Conservation (phyloP, 2,797 vertebrate species). For the Lateolabrax maculatus region DNA sequence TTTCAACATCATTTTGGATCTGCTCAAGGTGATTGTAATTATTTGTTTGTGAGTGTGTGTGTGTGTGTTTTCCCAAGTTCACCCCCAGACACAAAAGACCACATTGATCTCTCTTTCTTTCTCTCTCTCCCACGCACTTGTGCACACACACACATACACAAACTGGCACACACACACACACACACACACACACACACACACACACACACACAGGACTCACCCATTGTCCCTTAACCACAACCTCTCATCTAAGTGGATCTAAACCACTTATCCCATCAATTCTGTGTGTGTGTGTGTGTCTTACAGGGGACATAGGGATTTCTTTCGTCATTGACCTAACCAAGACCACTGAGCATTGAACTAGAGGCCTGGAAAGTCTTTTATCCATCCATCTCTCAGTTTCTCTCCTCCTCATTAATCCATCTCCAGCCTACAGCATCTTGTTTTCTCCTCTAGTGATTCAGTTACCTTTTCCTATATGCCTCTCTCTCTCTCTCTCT, state of each 20-base stretch:
- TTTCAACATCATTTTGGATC: slow-evolving; percentile 13
- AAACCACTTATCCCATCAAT: slow-evolving; percentile 70
- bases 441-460: slow-evolving; percentile 72
- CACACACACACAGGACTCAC: slow-evolving; percentile 30
- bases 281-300: slow-evolving; percentile 1
- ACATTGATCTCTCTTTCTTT: slow-evolving; percentile 64
- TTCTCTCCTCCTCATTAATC: slow-evolving; percentile 61
- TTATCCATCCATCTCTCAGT: slow-evolving; percentile 57
- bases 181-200: slow-evolving; percentile 13
- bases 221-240: slow-evolving; percentile 57
- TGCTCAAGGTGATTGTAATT: slow-evolving; percentile 53
- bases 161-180: background rate
- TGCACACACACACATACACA: background rate
- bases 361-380: slow-evolving; percentile 58
- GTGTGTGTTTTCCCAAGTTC: slow-evolving; percentile 57
- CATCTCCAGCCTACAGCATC: slow-evolving; percentile 55
- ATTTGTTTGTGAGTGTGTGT: slow-evolving; percentile 15
- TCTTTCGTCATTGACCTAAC: slow-evolving; percentile 55
- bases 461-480: slow-evolving; percentile 46
- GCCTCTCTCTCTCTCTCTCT: slow-evolving; percentile 3
- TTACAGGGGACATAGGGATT: slow-evolving; percentile 23
- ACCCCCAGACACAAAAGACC: slow-evolving; percentile 72
- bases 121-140: background rate
- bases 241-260: slow-evolving; percentile 67
- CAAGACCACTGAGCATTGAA: slow-evolving; percentile 63